Conservation (phyloP, 1,140 invertebrate genomes). For the Pseudobourletiella spinata region DNA sequence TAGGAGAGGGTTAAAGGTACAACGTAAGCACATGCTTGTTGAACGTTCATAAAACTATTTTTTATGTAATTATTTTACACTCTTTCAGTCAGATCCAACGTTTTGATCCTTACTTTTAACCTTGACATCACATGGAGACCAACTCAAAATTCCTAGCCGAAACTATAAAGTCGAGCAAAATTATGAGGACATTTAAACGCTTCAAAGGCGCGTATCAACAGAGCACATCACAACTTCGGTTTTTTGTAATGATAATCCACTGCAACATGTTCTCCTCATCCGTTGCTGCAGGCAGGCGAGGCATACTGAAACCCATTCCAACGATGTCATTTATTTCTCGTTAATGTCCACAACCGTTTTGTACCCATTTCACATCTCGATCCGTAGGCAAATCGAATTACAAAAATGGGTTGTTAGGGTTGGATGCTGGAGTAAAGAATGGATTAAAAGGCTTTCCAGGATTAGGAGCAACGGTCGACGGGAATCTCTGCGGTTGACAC, state of each 20-base stretch:
- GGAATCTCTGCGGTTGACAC: not conserved
- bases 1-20: too few relatives aligned
- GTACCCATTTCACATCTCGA: not conserved
- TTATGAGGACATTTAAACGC: not conserved
- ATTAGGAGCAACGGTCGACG: not conserved
- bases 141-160: not conserved
- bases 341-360: not conserved
- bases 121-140: not conserved
- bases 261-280: not conserved
- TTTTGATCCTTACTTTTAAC: not conserved
- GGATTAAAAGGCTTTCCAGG: slow-evolving; percentile 22
- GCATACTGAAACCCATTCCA: not conserved
- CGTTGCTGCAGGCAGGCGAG: not conserved
- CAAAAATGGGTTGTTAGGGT: slow-evolving; percentile 31
- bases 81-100: not conserved
- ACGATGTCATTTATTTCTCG: not conserved
- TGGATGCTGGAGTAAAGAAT: slow-evolving; percentile 13
- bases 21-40: too few relatives aligned
- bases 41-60: too few relatives aligned
- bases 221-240: not conserved
- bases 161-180: not conserved
- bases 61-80: too few relatives aligned
- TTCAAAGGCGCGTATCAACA: not conserved
- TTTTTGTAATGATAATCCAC: not conserved
- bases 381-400: slow-evolving; percentile 13